Base-by-base conservation (phyloP, 2,888 invertebrate species). In the Pomacea canaliculata region DNA sequence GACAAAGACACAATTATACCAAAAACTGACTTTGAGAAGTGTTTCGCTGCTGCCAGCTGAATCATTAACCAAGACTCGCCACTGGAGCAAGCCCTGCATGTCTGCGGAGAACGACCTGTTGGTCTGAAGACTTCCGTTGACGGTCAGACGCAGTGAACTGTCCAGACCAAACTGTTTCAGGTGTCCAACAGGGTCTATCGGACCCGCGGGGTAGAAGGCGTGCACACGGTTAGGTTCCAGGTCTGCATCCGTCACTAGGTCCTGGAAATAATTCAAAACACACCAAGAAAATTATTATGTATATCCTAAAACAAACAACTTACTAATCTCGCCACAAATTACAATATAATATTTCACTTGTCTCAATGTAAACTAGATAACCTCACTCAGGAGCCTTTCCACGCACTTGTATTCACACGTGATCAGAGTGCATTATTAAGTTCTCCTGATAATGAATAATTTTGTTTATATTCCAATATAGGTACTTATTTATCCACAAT, bases 11-110 rank as follows among this genome's bases (percentile, higher is more conserved):
- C 37, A 66, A 16, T 23, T 23, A 27, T 1, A 19, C n/a, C n/a
- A 16, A 16, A 56, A 16, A 16, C 60, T 73, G 73, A 80, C 82
- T 77, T 78, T 79, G 1, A 83, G 23, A 16, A 49, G 23, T 12
- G 79, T n/a, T 1, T 73, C 78, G 65, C 73, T 74, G 56, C 65
- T 76, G 3, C 82, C 82, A 66, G 80, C 81, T 63, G 75, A 71
- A 69, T 83, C 81, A 72, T 78, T 79, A 16, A 67, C 81, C 51
- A 78, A 27, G 56, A 83, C 72, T 16, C 46, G n/a, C 49, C 81
- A 60, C 1, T 63, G 62, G 37, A 80, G 76, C 13, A 68, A 71
- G 5, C 82, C 82, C 49, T 76, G 77, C 51, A 75, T 62, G 59
- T 78, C 73, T 18, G 76, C 82, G 2, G 78, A 63, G 51, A 83